phyloP scores from a whole-genome alignment of 2,888 invertebrate genomes.

The Ormyrus labotus region DNA sequence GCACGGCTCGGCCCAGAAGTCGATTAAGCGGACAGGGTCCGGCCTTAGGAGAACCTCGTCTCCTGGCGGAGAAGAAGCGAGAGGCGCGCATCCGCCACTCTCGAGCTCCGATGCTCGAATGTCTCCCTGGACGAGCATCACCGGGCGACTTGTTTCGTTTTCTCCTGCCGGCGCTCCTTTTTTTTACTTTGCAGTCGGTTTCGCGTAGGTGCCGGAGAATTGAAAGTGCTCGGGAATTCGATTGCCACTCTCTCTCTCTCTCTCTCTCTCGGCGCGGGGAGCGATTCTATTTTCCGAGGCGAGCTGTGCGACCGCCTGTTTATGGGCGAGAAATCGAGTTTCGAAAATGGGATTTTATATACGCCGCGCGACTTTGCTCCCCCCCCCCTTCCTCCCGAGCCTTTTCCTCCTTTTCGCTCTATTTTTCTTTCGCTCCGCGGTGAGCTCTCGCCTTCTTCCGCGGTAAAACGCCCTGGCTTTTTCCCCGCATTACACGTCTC shows the following conservation, averaged over 20 bases:
- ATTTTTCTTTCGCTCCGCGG: conserved; percentile 31
- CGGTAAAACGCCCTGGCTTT: conserved; percentile 30
- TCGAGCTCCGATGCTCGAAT: conserved; percentile 73
- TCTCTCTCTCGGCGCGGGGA: conserved; percentile 46
- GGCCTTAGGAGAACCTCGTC: too few species aligned
- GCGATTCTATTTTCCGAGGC: conserved; percentile 66
- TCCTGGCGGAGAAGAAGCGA: neutral
- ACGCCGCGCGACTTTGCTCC: neutral
- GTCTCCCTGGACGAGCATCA: conserved; percentile 74
- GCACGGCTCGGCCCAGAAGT: conserved; percentile 33
- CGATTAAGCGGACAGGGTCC: conserved; percentile 64
- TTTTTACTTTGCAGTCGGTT: conserved; percentile 8
- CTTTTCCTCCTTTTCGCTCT: conserved; percentile 9
- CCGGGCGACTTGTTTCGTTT: conserved; percentile 61
- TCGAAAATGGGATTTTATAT: conserved; percentile 66
- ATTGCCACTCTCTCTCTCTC: conserved; percentile 58
- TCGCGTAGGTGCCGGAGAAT: conserved; percentile 64
- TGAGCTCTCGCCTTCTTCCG: conserved; percentile 3
- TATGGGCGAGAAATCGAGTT: conserved; percentile 64
- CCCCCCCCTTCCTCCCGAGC: too few species aligned
- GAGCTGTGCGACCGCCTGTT: conserved; percentile 58
- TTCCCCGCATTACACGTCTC: conserved; percentile 35
- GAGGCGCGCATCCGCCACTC: conserved; percentile 21
- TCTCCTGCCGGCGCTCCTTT: conserved; percentile 52
- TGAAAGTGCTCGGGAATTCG: conserved; percentile 70